Base-by-base conservation (phyloP, 2,888 invertebrate species). In the Cheilosia pagana region DNA sequence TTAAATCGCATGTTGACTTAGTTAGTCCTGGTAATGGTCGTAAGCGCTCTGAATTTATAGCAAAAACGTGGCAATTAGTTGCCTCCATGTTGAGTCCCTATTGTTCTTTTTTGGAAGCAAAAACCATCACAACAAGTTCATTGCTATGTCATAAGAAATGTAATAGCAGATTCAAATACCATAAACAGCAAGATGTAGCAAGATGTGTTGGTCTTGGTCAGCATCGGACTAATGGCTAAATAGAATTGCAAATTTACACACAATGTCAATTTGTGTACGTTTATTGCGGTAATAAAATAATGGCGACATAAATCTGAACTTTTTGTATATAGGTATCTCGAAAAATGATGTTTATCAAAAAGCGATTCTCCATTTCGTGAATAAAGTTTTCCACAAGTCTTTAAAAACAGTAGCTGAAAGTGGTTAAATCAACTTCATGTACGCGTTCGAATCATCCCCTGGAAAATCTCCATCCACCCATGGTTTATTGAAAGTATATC, bases 1-100 rank as follows among this genome's bases (percentile, higher is more conserved):
- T 74, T 74, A 65, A 74, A 74, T 65, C 65, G 45, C 63, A 55
- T 19, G 45, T 63, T 74, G 43, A 57, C 63, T 35, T 19, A 45
- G 39, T 39, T 25, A 23, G 14, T 3, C 23, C 19, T 52, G 6
- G 53, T 14, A 25, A n/a, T 6, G n/a, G 28, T 1, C 16, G 25
- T 7, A 10, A 16, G n/a, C 25, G 19, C 35, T 25, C 39, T 39
- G 55, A 45, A 8, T 65, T 65, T 74, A 63, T 25, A 16, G 35
- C 31, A 12, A 6, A 1, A 35, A 35, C 43, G 7, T 25, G 31
- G 52, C 16, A 14, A 25, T 16, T 53, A 52, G 59, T 8, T 19
- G 35, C 35, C 1, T 35, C 35, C 35, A 35, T 1, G n/a, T n/a
- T n/a, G 35, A 35, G 35, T 53, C 14, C 8, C 23, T 31, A 21